Evolutionary conservation across 2,113 vertebrate genomes (phyloP), one percentile per base, ranked within the genome.

Genomic region (Eleginops maclovinus): DNA sequence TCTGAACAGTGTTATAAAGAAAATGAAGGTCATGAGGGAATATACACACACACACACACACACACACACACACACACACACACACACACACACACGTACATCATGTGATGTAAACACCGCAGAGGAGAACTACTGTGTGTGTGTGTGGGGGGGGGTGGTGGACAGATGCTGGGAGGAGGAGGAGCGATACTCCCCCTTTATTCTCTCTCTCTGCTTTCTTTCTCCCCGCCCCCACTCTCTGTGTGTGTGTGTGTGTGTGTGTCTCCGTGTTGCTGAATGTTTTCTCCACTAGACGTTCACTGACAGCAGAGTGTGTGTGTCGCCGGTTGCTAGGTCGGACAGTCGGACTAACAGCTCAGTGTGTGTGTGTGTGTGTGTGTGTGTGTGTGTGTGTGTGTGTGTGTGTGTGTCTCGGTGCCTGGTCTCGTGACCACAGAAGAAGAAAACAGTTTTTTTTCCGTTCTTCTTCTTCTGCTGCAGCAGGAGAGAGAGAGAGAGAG

Each of bases 171-270:
- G 24, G 36, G 49, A 31, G 60, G 49, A 62, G 75, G 46, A 65
- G 63, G 75, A 56, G 67, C 31, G 31, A 83, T 58, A 75, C 63
- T 77, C 71, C 24, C n/a, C 43, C 50, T 66, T 70, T 62, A 76
- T 77, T 84, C 75, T 70, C 67, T 70, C 67, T 64, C 65, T 81
- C 65, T 36, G 64, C 31, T 62, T 74, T 62, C 70, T 70, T 62
- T 77, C 47, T 76, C 77, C 72, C 84, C 66, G 47, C 77, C 84
- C 75, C 68, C 78, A 59, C 54, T 28, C 41, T 58, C 68, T 46
- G 62, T 51, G 26, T 43, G 59, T 22, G 61, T 24, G 21, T 51
- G 63, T 73, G 69, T 73, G 68, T 64, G 59, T 78, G 58, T 68
- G n/a, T 77, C 55, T 44, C 28, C 60, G 13, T 36, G 54, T 17